A percentile compares a stretch with the other conserved stretches of the same genome.
phyloP scores from a whole-genome alignment of 2,888 invertebrate genomes.

The Lamellibrachia columna region DNA sequence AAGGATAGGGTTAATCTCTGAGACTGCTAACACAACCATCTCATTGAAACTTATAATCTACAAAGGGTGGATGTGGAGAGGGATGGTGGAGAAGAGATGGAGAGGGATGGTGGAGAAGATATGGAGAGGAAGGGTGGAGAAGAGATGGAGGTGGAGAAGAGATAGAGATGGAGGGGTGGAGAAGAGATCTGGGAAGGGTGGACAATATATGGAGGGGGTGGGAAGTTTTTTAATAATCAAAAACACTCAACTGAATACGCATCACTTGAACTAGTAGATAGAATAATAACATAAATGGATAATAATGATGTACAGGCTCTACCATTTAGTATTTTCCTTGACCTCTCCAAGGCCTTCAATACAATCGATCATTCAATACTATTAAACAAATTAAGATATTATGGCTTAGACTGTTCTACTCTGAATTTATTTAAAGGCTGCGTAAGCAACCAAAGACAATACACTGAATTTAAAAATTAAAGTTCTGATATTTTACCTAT shows the following conservation, averaged over 20 bases:
- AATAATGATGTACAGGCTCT: background rate
- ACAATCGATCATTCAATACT: background rate
- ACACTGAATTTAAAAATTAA: background rate
- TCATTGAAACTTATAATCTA: too few species aligned
- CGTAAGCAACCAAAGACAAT: background rate
- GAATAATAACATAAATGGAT: background rate
- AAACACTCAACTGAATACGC: background rate
- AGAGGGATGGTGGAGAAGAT: too few species aligned
- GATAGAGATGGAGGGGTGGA: too few species aligned
- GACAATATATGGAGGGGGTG: too few species aligned
- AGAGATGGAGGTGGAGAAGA: too few species aligned
- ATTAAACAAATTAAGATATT: background rate
- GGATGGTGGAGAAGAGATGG: too few species aligned
- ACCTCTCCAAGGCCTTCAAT: background rate
- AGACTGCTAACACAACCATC: too few species aligned
- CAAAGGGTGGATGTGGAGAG: too few species aligned
- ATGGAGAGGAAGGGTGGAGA: too few species aligned
- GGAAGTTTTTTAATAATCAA: background rate
- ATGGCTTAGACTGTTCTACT: background rate
- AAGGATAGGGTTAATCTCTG: too few species aligned
- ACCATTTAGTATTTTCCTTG: background rate
- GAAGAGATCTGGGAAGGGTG: too few species aligned
- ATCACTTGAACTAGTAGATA: background rate
- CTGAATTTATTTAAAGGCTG: background rate
- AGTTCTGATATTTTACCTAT: background rate